A percentile compares a stretch with the other conserved stretches of the same genome.
Evolutionary conservation across 1,140 invertebrate genomes (phyloP).

Genomic region (Eurytemora carolleeae): DNA sequence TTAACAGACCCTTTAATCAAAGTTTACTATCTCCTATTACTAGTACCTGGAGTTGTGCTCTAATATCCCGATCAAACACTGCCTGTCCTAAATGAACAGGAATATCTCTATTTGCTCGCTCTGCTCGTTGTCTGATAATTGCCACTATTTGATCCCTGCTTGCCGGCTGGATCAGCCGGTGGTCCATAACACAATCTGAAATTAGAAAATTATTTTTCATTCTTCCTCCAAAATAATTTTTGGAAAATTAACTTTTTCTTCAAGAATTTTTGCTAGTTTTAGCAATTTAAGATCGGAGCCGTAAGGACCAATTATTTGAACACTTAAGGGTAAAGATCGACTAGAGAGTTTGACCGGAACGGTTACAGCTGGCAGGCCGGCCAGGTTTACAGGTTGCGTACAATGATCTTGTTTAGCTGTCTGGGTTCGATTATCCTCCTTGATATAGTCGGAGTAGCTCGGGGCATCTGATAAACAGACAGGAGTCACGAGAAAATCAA

Average conservation of each 20-base stretch:
- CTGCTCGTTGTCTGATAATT: background rate
- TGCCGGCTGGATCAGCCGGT: background rate
- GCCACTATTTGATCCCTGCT: background rate
- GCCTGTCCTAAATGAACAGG: no score
- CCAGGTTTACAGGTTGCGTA: constrained; percentile 87
- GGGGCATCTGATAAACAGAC: constrained; percentile 69
- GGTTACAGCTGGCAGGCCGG: constrained; percentile 72
- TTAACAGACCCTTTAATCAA: no score
- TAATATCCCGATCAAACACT: no score
- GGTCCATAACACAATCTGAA: background rate
- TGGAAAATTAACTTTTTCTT: constrained; percentile 45
- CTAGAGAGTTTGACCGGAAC: constrained; percentile 58
- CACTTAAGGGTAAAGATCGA: constrained; percentile 58
- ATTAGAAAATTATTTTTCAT: background rate
- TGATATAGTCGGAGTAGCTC: constrained; percentile 50
- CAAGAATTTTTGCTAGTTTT: constrained; percentile 60
- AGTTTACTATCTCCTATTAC: no score
- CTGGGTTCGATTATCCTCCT: constrained; percentile 59
- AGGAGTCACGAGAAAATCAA: constrained; percentile 78
- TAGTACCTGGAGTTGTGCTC: no score
- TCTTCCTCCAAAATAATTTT: background rate
- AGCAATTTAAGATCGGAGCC: constrained; percentile 57
- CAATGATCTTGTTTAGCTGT: constrained; percentile 78
- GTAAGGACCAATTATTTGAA: constrained; percentile 73
- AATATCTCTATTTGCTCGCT: no score